Evolutionary conservation across 1,140 invertebrate species (phyloP).

Genomic region (Bombyx mandarina): DNA sequence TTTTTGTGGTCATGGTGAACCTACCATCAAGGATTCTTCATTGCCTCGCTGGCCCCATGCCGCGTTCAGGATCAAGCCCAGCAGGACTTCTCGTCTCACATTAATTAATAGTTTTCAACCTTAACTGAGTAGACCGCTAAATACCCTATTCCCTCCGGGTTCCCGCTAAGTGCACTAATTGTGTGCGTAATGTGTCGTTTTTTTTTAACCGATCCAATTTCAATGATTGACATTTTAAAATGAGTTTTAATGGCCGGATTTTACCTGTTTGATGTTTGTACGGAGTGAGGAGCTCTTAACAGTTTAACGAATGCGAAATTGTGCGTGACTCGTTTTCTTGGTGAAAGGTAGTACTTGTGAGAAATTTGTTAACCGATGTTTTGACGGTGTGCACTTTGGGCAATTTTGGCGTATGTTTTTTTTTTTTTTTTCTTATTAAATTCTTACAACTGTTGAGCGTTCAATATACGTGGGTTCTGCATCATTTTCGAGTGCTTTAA

Average conservation of each 20-base stretch:
- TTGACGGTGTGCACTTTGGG: no score
- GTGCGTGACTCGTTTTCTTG: no score
- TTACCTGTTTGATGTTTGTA: slow-evolving; percentile 4
- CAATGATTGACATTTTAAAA: slow-evolving; percentile 16
- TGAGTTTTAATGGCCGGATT: slow-evolving; percentile 1
- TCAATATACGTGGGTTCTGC: no score
- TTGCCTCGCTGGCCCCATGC: slow-evolving; percentile 21
- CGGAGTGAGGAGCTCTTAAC: background rate
- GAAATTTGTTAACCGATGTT: no score
- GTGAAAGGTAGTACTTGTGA: no score
- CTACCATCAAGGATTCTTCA: slow-evolving; percentile 5
- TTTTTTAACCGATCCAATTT: slow-evolving; percentile 13
- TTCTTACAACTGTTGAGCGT: no score
- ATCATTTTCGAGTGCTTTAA: no score
- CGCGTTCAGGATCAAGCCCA: slow-evolving; percentile 25
- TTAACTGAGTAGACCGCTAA: slow-evolving; percentile 25
- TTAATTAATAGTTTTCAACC: slow-evolving; percentile 39
- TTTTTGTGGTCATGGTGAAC: background rate
- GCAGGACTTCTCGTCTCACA: slow-evolving; percentile 21
- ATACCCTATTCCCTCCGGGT: slow-evolving; percentile 28
- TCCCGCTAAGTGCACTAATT: slow-evolving; percentile 30
- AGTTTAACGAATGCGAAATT: no score
- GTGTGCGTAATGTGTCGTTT: slow-evolving; percentile 21
- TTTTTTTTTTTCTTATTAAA: no score
- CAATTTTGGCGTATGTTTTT: no score